Evolutionary conservation across 2,797 vertebrate species (phyloP), one percentile per base, ranked within the genome.

Genomic region (Sebastes itinus): DNA sequence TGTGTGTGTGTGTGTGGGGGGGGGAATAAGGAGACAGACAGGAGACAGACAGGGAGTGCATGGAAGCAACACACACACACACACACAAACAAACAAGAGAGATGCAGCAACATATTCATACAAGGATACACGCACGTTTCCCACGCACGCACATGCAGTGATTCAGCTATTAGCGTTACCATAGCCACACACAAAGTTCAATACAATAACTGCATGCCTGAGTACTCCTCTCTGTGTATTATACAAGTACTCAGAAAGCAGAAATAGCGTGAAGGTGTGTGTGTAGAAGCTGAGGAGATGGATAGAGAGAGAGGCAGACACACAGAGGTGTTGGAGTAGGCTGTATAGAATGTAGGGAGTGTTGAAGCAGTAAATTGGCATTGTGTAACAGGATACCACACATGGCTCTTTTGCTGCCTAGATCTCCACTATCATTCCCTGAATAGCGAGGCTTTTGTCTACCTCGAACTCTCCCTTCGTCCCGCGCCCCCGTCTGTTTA

Each of bases 301-400:
- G 58, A 7, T 13, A 66, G 72, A 76, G 78, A 55, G 65, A 65
- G 80, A 77, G 77, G 54, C 20, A 78, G 61, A 85, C 70, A 83
- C 46, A 78, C 77, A 75, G 77, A 81, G 87, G 88, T 87, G 90
- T 83, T 84, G 4, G 89, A 95, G 96, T 95, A 90, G 96, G 96
- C 92, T 89, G 94, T 92, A 77, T 91, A 95, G 96, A 97, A 97
- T 94, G 94, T 94, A 95, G 80, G 94, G 95, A 96, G 95, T 96
- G 96, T 90, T 89, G 95, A 96, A 94, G 96, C 96, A 97, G 95
- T 94, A 97, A 97, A 97, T 92, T 94, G 89, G 94, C 93, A 96
- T 96, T 98, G 97, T 97, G 97, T 96, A 96, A 95, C 94, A 95
- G 93, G 96, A 98, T 97, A 97, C 95, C 96, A 94, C 94, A 96